A percentile compares a stretch with the other conserved stretches of the same genome.
Evolutionary conservation across 2,797 vertebrate genomes (phyloP).

Genomic region (Momotus momota): DNA sequence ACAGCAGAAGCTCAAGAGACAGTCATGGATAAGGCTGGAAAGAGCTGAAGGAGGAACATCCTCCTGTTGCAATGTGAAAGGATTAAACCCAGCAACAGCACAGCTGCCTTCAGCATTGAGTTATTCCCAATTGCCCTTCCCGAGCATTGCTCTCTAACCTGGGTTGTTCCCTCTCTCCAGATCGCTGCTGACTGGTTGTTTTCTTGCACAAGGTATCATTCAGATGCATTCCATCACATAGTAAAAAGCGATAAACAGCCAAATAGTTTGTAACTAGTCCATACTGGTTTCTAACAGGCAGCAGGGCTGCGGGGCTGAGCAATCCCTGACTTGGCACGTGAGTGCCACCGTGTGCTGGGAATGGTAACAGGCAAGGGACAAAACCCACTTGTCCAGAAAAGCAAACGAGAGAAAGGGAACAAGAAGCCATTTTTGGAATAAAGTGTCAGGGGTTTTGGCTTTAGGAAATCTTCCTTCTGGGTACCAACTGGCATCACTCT

Average conservation of each 20-base stretch:
- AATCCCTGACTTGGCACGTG: neutral
- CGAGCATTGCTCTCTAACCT: neutral
- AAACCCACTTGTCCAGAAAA: neutral
- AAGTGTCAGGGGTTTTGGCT: neutral
- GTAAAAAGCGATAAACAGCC: neutral
- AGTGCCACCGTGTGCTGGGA: constrained; percentile 54
- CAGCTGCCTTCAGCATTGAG: neutral
- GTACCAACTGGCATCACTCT: neutral
- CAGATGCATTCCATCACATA: neutral
- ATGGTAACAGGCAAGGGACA: fast-evolving
- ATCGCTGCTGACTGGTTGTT: neutral
- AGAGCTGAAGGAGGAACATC: neutral
- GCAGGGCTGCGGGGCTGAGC: neutral
- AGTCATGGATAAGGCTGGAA: neutral
- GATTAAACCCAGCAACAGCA: neutral
- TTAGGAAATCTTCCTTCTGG: neutral
- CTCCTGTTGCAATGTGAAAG: neutral
- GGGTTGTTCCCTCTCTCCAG: neutral
- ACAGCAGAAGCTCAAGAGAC: neutral
- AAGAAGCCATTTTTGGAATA: neutral
- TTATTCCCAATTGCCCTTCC: neutral
- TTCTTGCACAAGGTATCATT: neutral
- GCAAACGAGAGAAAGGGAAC: fast-evolving
- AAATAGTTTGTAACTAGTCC: no score
- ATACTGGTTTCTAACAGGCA: neutral